phyloP scores from a whole-genome alignment of 2,797 vertebrate genomes.

The Diceros bicornis region DNA sequence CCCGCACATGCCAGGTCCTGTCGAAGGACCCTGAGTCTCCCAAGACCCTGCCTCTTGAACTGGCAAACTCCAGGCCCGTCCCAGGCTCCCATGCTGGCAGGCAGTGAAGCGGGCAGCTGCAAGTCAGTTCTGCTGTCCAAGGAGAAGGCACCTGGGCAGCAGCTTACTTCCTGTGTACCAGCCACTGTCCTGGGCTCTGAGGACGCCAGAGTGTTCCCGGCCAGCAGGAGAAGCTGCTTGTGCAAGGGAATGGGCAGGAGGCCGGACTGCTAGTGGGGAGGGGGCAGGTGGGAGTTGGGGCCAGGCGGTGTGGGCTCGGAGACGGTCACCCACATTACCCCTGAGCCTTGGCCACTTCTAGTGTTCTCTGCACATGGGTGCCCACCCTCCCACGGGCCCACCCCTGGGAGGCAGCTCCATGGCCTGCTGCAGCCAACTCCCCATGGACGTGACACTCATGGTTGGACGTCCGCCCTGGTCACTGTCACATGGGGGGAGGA shows the following conservation, averaged over 20 bases:
- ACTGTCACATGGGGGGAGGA: accelerated
- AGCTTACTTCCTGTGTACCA: neutral
- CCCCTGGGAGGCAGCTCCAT: neutral
- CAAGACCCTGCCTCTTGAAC: neutral
- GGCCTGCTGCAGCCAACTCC: neutral
- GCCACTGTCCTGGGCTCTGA: neutral
- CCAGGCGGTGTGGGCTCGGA: neutral
- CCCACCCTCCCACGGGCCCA: neutral
- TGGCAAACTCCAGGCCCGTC: neutral
- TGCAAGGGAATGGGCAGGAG: neutral
- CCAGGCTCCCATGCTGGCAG: accelerated
- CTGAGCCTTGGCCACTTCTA: neutral
- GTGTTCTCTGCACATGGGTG: neutral
- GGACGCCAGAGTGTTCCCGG: neutral
- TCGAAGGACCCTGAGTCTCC: neutral
- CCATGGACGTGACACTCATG: accelerated
- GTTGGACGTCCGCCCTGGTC: neutral
- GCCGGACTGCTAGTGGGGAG: accelerated
- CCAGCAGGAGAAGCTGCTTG: accelerated
- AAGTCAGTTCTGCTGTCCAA: neutral
- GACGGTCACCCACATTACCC: accelerated
- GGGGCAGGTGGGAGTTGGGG: accelerated
- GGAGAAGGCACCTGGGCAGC: neutral
- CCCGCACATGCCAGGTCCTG: neutral
- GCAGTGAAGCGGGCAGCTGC: neutral